phyloP scores from a whole-genome alignment of 30 jellyfish, hydroid and myxozoan species.

The Aurelia aurita region DNA sequence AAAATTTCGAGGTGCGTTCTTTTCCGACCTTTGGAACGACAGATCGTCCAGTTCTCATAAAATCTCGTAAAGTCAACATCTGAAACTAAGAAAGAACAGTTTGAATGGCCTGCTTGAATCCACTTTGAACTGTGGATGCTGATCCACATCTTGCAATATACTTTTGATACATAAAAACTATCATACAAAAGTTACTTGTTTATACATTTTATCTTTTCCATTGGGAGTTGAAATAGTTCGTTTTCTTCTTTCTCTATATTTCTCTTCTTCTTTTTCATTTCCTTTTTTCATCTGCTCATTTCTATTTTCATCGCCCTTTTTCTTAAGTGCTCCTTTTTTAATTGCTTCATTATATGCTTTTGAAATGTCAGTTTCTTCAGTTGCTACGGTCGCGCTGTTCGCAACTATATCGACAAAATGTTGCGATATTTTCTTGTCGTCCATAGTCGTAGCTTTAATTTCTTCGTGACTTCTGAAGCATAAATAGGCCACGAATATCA shows the following conservation, averaged over 20 bases:
- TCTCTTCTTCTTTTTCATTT: not conserved
- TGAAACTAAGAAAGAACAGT: too few relatives aligned
- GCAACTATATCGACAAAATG: constrained; percentile 69
- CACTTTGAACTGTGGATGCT: too few relatives aligned
- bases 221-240: constrained; percentile 43
- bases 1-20: too few relatives aligned
- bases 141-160: too few relatives aligned
- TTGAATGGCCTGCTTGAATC: too few relatives aligned
- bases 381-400: constrained; percentile 54
- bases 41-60: too few relatives aligned
- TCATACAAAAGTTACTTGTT: constrained; percentile 68
- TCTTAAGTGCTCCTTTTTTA: not conserved
- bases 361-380: not conserved
- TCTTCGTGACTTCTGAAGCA: constrained; percentile 73
- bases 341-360: constrained; percentile 1
- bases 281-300: not conserved
- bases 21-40: too few relatives aligned
- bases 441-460: constrained; percentile 16
- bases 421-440: constrained; percentile 45
- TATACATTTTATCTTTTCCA: constrained; percentile 62
- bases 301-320: not conserved
- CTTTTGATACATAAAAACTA: not conserved
- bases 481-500: constrained; percentile 58
- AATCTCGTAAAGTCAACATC: too few relatives aligned
- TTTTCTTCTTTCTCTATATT: constrained; percentile 38